Evolutionary conservation across 2,113 vertebrate species (phyloP).

Genomic region (Dermatemys mawii): DNA sequence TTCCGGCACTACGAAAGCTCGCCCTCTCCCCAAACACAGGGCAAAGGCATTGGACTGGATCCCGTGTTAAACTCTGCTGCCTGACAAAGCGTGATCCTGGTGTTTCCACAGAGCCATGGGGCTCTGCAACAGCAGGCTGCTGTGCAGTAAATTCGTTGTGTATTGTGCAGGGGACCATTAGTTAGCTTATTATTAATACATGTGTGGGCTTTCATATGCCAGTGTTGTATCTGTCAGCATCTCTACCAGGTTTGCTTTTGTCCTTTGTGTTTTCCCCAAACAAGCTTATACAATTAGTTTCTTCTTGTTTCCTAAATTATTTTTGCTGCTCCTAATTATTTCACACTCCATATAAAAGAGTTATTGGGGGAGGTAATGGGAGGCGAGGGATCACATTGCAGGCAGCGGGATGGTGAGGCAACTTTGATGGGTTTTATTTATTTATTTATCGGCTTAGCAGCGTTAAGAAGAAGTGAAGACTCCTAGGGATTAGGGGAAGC

Average conservation of each 20-base stretch:
- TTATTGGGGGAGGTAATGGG: constrained; percentile 83
- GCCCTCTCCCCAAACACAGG: not conserved
- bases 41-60: constrained; percentile 40
- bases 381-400: constrained; percentile 73
- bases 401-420: constrained; percentile 71
- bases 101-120: constrained; percentile 18
- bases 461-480: constrained; percentile 28
- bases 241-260: constrained; percentile 62
- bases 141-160: constrained; percentile 57
- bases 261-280: constrained; percentile 79
- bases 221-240: constrained; percentile 59
- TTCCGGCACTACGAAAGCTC: not conserved
- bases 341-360: constrained; percentile 87
- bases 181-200: constrained; percentile 64
- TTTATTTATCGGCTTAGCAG: constrained; percentile 62
- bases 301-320: constrained; percentile 85
- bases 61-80: constrained; percentile 36
- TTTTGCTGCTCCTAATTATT: constrained; percentile 85
- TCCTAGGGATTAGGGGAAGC: not conserved
- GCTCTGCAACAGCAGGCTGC: constrained; percentile 30
- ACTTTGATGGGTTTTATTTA: constrained; percentile 71
- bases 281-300: constrained; percentile 82
- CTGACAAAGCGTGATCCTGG: not conserved
- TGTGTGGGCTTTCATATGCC: constrained; percentile 58
- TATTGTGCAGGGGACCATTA: constrained; percentile 57